These are phyloP conservation scores for Allobates femoralis DNA, from an alignment of 2,797 vertebrate genomes.

Conservation along the genomic window DNA sequence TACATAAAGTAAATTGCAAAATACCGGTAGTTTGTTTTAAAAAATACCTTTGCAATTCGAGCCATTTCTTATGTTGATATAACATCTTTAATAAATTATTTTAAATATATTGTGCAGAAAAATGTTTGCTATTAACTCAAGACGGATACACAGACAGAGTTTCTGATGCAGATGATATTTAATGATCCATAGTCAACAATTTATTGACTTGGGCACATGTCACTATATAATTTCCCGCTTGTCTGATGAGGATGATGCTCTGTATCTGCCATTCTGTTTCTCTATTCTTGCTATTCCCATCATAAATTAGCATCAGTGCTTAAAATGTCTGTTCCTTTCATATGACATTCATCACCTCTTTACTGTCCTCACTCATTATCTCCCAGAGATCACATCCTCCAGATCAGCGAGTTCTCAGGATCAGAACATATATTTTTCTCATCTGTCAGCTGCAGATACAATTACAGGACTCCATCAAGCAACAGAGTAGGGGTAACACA, in stretches of 20 bases:
- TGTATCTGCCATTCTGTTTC: not conserved
- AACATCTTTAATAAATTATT: too few relatives aligned
- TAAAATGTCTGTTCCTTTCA: not conserved
- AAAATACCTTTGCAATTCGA: too few relatives aligned
- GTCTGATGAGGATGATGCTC: not conserved
- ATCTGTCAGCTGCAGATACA: slow-evolving; percentile 7
- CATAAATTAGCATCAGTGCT: not conserved
- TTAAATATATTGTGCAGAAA: too few relatives aligned
- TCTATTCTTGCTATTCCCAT: not conserved
- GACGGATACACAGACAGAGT: too few relatives aligned
- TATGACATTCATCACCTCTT: slow-evolving; percentile 20
- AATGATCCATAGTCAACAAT: not conserved
- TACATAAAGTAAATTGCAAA: too few relatives aligned
- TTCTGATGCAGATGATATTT: not conserved
- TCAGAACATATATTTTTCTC: slow-evolving; percentile 24
- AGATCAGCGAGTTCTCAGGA: slow-evolving; percentile 5
- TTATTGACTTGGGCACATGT: not conserved
- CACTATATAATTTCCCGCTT: not conserved
- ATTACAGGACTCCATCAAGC: slow-evolving; percentile 4
- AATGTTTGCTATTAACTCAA: too few relatives aligned
- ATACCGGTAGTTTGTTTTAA: too few relatives aligned
- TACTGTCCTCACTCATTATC: slow-evolving; percentile 39
- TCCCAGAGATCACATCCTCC: slow-evolving; percentile 5
- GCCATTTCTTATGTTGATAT: too few relatives aligned
- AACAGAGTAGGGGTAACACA: not conserved